Conservation (phyloP, 2,888 invertebrate species). For the Leptothorax acervorum region DNA sequence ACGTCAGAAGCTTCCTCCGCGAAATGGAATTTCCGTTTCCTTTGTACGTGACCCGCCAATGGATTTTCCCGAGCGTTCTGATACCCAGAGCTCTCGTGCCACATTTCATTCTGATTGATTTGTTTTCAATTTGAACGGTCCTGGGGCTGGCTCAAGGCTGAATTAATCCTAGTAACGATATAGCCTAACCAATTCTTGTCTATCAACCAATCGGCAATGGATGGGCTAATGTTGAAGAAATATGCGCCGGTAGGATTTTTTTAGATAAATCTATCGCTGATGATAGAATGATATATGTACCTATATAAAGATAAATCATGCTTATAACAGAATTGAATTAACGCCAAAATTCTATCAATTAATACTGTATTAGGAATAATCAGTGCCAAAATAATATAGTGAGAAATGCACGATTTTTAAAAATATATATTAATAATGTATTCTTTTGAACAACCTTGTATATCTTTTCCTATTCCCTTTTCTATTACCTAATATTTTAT, state of each 20-base stretch:
- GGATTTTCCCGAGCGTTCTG: slow-evolving; percentile 60
- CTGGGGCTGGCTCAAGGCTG: slow-evolving; percentile 36
- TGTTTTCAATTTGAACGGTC: slow-evolving; percentile 65
- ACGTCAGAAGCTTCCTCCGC: slow-evolving; percentile 49
- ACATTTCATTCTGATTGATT: slow-evolving; percentile 69
- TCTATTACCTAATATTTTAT: neutral
- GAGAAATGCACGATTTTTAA: neutral
- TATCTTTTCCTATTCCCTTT: neutral
- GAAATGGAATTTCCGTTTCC: slow-evolving; percentile 68
- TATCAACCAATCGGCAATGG: slow-evolving; percentile 27
- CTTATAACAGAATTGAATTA: neutral
- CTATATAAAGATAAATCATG: neutral
- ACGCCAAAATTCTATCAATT: neutral
- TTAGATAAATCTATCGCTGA: neutral
- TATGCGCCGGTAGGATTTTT: neutral
- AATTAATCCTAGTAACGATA: slow-evolving; percentile 53
- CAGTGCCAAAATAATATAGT: neutral
- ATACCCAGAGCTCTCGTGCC: slow-evolving; percentile 44
- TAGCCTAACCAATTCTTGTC: slow-evolving; percentile 38
- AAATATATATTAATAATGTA: neutral
- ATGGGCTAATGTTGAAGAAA: slow-evolving; percentile 18
- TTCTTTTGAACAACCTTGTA: neutral
- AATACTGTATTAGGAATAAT: neutral
- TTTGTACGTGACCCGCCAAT: slow-evolving; percentile 68
- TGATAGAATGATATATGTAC: neutral